Base-by-base conservation (phyloP, 2,888 invertebrate genomes). In the Salpingus planirostris region DNA sequence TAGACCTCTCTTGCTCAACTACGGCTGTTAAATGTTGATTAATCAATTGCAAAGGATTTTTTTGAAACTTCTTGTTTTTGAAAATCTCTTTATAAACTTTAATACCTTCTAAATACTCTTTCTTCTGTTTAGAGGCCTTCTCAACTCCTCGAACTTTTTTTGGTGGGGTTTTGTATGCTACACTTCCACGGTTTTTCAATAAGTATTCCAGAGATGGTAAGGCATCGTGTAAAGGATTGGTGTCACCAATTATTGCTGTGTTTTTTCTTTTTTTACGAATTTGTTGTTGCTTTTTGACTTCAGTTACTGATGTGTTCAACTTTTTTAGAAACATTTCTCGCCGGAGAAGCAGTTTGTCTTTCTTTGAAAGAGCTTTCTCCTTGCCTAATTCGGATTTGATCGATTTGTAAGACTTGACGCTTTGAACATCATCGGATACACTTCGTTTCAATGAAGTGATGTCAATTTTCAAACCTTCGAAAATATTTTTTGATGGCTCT, bases 131-230 rank as follows among this genome's bases (percentile, higher is more conserved):
- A 13, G 28, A 40, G 11, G 50, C 44, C 32, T 56, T 59, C 13
- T 50, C 52, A 29, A 57, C 51, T 3, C 48, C 50, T 31, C 47
- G 56, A 32, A 44, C 50, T 15, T 30, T 40, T 18, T 23, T 31
- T 7, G 21, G 12, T 11, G 10, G 31, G 11, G 14, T 8, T 27
- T 38, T 34, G 14, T 28, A 30, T 4, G 36, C 33, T 11, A 40
- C 18, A 25, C 30, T 32, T 6, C 30, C 36, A n/a, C 33, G 36
- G 28, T 24, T 41, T 33, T 49, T 45, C 11, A 54, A 25, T 13
- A 57, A 46, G 14, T 52, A 48, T 32, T 59, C 56, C 22, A 61
- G 44, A 4, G 57, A 56, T 3, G 60, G 60, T 23, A 62, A 47
- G 3, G 59, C 56, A 48, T 60, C 61, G 27, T 42, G 50, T 15